Base-by-base conservation (phyloP, 2,797 vertebrate genomes). In the Gallinago stenura region DNA sequence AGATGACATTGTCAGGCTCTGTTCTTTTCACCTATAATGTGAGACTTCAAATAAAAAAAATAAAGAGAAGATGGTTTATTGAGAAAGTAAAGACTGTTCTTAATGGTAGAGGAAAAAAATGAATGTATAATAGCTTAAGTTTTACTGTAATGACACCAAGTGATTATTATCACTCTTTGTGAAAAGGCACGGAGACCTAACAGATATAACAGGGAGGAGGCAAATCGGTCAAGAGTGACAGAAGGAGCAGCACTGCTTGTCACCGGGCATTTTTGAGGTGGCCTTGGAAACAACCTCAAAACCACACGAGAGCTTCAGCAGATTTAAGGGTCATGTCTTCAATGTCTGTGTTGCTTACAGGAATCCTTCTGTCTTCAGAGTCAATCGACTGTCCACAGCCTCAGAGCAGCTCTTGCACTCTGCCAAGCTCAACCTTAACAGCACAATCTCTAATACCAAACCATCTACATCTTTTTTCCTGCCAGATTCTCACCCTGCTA, bases 381-480 rank as follows among this genome's bases (percentile, higher is more conserved):
- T 15, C 54, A 41, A 3, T 2, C 0, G 1, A 1, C 18, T 62
- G 33, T 28, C 56, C 48, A 15, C 12, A 56, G 76, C 58, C 82
- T 7, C 54, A 10, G 35, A 37, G 33, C 39, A 70, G n/a, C 25
- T 31, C 64, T 24, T 12, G 2, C n/a, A 16, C 14, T 15, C 15
- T 0, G 41, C 58, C 26, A 14, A 86, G 13, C 20, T 28, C 45
- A 75, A 20, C 69, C 24, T 6, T 15, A 56, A 5, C 33, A 76
- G 16, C 39, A 75, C 43, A 3, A 2, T 4, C 45, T 8, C 71
- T 0, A 25, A 2, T 26, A 45, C 18, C 58, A 54, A 48, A 13
- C 5, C 30, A 57, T 2, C 20, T 45, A 2, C 0, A 0, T 0
- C 12, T 4, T 46, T 37, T 37, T 5, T 11, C 7, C 22, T 48